Evolutionary conservation across 2,113 vertebrate genomes (phyloP).

Genomic region (Columba livia): DNA sequence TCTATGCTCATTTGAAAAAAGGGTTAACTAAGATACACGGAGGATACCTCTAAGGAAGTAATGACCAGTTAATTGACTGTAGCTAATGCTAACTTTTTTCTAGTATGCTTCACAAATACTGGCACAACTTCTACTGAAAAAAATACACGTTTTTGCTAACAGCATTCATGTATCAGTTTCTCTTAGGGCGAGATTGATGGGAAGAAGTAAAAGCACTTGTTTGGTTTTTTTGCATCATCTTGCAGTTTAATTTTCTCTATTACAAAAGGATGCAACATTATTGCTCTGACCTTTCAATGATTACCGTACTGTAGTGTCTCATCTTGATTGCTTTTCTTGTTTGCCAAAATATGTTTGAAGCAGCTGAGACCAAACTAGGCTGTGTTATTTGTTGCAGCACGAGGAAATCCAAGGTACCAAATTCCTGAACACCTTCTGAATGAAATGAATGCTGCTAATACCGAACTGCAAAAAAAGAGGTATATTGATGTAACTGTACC

Average conservation of each 20-base stretch:
- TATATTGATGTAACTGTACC: conserved; percentile 24
- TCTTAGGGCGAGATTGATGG: neutral
- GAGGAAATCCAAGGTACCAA: conserved; percentile 83
- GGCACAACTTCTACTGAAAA: neutral
- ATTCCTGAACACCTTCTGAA: conserved; percentile 85
- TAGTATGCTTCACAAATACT: neutral
- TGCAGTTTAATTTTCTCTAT: neutral
- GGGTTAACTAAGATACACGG: neutral
- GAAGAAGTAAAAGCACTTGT: neutral
- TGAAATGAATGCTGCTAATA: conserved; percentile 85
- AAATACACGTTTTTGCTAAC: neutral
- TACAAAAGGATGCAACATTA: neutral
- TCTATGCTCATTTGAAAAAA: neutral
- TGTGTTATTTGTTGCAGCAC: conserved; percentile 75
- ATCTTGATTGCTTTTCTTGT: neutral
- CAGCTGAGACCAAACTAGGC: neutral
- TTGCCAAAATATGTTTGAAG: neutral
- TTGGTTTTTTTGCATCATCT: neutral
- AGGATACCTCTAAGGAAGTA: neutral
- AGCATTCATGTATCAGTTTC: neutral
- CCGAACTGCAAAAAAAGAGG: conserved; percentile 83
- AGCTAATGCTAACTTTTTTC: neutral
- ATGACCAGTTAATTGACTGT: neutral
- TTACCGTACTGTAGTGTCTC: neutral
- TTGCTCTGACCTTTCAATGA: neutral